Percentiles rank a stretch among this genome's conserved stretches.
phyloP scores from a whole-genome alignment of 2,797 vertebrate species.

The Okamejei kenojei region DNA sequence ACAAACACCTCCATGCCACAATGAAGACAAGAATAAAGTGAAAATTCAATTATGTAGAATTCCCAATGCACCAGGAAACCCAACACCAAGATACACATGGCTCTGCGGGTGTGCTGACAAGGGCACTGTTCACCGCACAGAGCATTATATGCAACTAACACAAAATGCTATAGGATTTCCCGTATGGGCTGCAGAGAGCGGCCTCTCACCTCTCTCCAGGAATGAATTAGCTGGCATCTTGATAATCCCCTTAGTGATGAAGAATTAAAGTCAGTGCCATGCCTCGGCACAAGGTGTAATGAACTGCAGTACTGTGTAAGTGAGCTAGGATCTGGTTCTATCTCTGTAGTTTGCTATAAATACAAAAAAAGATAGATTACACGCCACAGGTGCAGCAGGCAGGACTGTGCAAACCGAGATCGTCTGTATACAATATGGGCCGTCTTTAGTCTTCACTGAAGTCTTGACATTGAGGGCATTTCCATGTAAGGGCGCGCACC shows the following conservation, averaged over 20 bases:
- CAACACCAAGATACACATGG: not conserved
- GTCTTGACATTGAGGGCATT: not conserved
- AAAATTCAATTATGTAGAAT: conserved; percentile 27
- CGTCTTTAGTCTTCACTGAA: not conserved
- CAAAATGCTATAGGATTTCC: conserved; percentile 14
- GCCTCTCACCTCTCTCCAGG: conserved; percentile 34
- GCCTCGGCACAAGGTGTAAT: conserved; percentile 21
- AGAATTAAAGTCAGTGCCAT: conserved; percentile 34
- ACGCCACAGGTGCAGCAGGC: not conserved
- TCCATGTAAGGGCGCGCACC: not conserved
- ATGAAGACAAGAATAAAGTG: conserved; percentile 15
- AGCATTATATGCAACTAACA: not conserved
- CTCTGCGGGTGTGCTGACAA: not conserved
- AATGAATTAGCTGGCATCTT: conserved; percentile 32
- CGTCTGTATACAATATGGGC: not conserved
- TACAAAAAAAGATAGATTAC: conserved; percentile 35
- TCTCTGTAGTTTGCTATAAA: conserved; percentile 31
- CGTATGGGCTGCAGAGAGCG: not conserved
- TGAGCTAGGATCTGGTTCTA: conserved; percentile 33
- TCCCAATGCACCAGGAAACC: not conserved
- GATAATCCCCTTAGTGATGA: conserved; percentile 36
- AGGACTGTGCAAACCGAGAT: conserved; percentile 21
- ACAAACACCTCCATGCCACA: not conserved
- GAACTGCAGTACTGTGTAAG: conserved; percentile 33
- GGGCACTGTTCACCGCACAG: not conserved